Percentiles rank a stretch among this genome's conserved stretches.
Evolutionary conservation across 2,113 vertebrate genomes (phyloP).

Genomic region (Eudorcas thomsonii): DNA sequence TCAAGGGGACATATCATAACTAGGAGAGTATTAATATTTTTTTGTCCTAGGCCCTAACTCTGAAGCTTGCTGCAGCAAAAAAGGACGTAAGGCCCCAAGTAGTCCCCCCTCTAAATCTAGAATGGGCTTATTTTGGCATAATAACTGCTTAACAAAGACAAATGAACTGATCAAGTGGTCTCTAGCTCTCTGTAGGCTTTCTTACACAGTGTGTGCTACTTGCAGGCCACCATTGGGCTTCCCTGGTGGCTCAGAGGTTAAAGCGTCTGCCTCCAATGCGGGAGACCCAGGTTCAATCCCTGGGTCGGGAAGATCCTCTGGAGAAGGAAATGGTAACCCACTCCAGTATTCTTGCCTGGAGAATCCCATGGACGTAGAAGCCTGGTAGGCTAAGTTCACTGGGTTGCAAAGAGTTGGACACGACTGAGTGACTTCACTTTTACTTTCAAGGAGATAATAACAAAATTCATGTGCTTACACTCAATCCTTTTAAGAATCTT

Average conservation of each 20-base stretch:
- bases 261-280: no score
- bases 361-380: no score
- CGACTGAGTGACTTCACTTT: no score
- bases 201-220: neutral
- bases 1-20: slow-evolving; percentile 12
- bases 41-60: neutral
- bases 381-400: no score
- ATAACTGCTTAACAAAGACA: neutral
- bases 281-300: no score
- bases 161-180: neutral
- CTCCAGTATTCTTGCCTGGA: no score
- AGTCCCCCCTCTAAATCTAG: neutral
- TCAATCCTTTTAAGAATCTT: neutral
- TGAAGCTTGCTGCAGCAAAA: neutral
- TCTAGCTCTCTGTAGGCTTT: neutral
- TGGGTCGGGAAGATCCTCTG: no score
- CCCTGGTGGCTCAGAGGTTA: no score
- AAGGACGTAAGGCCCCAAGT: neutral
- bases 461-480: neutral
- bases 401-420: no score
- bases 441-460: neutral
- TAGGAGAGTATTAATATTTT: neutral
- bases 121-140: neutral
- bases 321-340: no score
- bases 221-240: neutral